Evolutionary conservation across 2,797 vertebrate genomes (phyloP), one percentile per base, ranked within the genome.

Genomic region (Tadarida brasiliensis): DNA sequence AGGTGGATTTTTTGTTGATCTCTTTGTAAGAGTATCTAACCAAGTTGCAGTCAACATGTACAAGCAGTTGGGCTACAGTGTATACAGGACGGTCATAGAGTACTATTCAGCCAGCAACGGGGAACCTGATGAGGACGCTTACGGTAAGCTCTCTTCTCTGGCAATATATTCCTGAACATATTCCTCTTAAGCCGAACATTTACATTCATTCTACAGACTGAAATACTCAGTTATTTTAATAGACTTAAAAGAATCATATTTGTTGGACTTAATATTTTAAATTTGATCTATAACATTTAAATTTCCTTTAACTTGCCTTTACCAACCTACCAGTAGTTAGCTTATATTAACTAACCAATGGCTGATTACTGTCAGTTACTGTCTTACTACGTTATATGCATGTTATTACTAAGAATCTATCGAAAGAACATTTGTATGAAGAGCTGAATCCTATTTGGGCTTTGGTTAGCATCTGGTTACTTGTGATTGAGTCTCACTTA

Each of bases 21-120:
- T 99, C 44, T 99, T 99, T 33, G 99, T 99, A 68, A 99, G 99
- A 71, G 99, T 99, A 2, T 99, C 99, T 77, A 99, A 99, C 98
- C 99, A 99, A 94, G 99, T 99, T 93, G 99, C 99, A 0, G 99
- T 99, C 61, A 99, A 99, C 98, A 99, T 99, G 99, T 99, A 99
- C 97, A 99, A 99, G 83, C 99, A 99, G 89, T 97, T 99, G 47
- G 99, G 99, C 94, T 99, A 99, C 98, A 99, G 99, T 0, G 99
- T 99, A 4, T 99, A 99, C 98, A 98, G 99, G 94, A 99, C 99
- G 0, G 99, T 99, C 11, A 99, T 99, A 26, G 99, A 99, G 97
- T 99, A 99, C 98, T 99, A 99, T 97, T 99, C 99, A 0, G 99
- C 99, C 17, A 99, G 99, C 98, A 99, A 99, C 0, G 99, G 99